Conservation (phyloP, 2,888 invertebrate species). For the Leptopilina myrica region DNA sequence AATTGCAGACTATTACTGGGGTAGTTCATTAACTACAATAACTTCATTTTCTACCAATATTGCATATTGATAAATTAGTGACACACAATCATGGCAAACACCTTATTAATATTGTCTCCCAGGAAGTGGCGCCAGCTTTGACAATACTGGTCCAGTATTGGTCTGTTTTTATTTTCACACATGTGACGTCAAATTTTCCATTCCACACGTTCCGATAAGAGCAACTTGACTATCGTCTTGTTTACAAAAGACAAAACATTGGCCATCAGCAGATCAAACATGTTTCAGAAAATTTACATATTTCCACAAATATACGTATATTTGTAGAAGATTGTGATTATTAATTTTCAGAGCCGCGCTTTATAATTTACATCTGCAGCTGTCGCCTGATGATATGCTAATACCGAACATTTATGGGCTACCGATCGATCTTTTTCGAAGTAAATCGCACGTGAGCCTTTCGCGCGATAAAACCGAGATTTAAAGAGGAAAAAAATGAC, state of each 20-base stretch:
- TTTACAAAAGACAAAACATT: constrained; percentile 6
- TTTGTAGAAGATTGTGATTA: constrained; percentile 30
- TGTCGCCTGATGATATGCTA: constrained; percentile 34
- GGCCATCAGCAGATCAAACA: constrained; percentile 24
- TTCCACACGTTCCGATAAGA: constrained; percentile 24
- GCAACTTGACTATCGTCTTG: constrained; percentile 12
- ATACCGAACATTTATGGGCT: background rate
- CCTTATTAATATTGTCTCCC: too few relatives aligned
- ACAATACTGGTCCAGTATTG: too few relatives aligned
- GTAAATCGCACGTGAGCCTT: constrained; percentile 35
- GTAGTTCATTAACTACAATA: too few relatives aligned
- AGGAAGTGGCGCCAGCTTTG: too few relatives aligned
- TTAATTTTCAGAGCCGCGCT: constrained; percentile 23
- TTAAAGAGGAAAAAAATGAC: background rate
- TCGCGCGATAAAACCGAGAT: constrained; percentile 24
- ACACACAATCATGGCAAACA: too few relatives aligned
- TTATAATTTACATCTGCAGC: constrained; percentile 30
- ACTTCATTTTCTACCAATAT: too few relatives aligned
- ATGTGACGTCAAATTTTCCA: background rate
- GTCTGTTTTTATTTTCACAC: too few relatives aligned
- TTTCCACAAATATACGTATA: too few relatives aligned
- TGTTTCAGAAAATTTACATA: background rate
- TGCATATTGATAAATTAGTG: too few relatives aligned
- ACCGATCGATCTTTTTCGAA: constrained; percentile 29
- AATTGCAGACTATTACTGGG: too few relatives aligned